Conservation (phyloP, 2,888 invertebrate species). For the Orthonychiurus folsomi region DNA sequence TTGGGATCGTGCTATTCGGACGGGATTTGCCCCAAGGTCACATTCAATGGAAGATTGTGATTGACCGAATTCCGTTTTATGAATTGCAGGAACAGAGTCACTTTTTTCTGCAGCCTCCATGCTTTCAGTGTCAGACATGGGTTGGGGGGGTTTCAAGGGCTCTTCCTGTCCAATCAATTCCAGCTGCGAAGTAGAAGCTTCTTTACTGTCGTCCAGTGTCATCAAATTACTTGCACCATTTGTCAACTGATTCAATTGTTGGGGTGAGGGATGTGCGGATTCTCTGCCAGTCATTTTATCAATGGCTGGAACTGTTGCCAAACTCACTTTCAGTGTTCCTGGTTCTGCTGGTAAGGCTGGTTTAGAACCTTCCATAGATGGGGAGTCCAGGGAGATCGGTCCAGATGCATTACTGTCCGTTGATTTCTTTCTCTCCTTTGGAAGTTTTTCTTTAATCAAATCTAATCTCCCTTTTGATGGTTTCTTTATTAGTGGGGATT, state of each 20-base stretch:
- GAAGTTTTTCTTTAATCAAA: constrained; percentile 32
- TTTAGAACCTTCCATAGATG: constrained; percentile 66
- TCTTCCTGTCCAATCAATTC: neutral
- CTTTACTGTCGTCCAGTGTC: neutral
- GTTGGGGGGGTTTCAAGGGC: neutral
- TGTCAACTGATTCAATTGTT: constrained; percentile 43
- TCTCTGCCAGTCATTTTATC: constrained; percentile 91
- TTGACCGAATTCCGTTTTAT: constrained; percentile 22
- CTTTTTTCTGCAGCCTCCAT: neutral
- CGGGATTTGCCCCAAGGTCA: constrained; percentile 9
- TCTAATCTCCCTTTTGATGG: constrained; percentile 37
- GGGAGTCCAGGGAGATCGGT: constrained; percentile 27
- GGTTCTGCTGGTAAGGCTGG: constrained; percentile 82
- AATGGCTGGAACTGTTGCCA: constrained; percentile 52
- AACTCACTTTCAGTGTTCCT: constrained; percentile 37
- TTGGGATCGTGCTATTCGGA: constrained; percentile 31
- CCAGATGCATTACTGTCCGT: constrained; percentile 31
- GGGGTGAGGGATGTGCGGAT: constrained; percentile 66
- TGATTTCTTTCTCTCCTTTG: constrained; percentile 39
- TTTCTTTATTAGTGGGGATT: constrained; percentile 37
- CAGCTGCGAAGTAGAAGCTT: neutral
- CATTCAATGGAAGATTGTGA: neutral
- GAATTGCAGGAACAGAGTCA: neutral
- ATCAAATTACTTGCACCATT: constrained; percentile 12
- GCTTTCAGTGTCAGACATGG: neutral